phyloP scores from a whole-genome alignment of 2,888 invertebrate genomes.

The Harpalus rufipes region DNA sequence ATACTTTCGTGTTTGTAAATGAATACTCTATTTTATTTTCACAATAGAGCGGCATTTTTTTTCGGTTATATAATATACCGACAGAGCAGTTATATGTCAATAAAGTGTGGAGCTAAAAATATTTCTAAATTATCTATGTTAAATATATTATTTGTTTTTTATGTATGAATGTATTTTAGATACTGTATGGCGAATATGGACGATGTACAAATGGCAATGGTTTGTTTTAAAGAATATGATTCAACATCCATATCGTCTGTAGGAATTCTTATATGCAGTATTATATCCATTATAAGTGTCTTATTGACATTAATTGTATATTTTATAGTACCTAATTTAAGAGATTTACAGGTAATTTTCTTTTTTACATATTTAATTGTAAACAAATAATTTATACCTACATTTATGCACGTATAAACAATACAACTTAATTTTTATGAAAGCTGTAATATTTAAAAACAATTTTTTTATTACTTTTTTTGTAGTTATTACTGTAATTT shows the following conservation, averaged over 20 bases:
- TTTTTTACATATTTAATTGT: not conserved
- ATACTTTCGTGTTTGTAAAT: no score
- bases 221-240: constrained; percentile 72
- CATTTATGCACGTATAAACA: no score
- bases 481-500: not conserved
- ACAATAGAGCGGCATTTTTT: no score
- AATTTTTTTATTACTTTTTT: constrained; percentile 11
- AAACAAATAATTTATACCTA: no score
- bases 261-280: constrained; percentile 69
- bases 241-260: not conserved
- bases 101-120: no score
- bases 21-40: no score
- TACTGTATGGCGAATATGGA: constrained; percentile 73
- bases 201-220: constrained; percentile 71
- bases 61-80: no score
- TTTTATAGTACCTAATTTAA: constrained; percentile 80
- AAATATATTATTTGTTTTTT: no score
- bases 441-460: constrained; percentile 22
- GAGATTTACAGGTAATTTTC: constrained; percentile 77
- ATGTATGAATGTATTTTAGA: constrained; percentile 72
- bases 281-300: constrained; percentile 79
- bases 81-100: no score
- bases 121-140: no score
- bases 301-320: constrained; percentile 82
- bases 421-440: no score